Base-by-base conservation (phyloP, 2,113 vertebrate genomes). In the Cygnus buccinator region DNA sequence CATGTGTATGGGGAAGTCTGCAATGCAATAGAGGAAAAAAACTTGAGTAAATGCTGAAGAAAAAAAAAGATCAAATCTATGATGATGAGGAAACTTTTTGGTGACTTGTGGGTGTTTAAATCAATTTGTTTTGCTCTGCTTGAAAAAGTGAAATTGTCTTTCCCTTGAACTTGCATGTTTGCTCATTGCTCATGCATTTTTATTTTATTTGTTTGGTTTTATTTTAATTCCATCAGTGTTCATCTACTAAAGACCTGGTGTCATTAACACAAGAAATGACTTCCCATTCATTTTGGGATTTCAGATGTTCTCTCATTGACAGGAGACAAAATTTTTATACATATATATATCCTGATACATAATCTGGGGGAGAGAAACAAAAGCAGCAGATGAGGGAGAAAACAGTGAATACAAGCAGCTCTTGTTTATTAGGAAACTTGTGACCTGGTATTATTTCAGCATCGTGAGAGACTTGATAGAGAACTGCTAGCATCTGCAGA, bases 401-500 rank as follows among this genome's bases (percentile, higher is more conserved):
- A 95, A 78, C 59, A 80, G 57, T 68, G 75, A 95, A 48, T 73
- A 84, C 80, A 95, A 81, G 44, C 94, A 87, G 87, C 70, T 91
- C 93, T 96, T 96, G 94, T 96, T 93, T 73, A 23, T 68, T 55
- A 78, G 89, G 81, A 76, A 92, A 62, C 89, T 82, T 96, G 89
- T 95, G 96, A 96, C 92, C 94, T 44, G 80, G 90, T 87, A 28
- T 87, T 78, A 83, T 95, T 95, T 87, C 87, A 87, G 74, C 89
- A 73, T 44, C 28, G 10, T 35, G 77, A 85, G 89, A 87, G 81
- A 66, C 74, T 91, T 91, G 8, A 20, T 68, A 31, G 89, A 61
- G 93, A 96, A 79, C 70, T 95, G 95, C 95, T 95, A 22, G 58
- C 90, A 37, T 86, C 84, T 94, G 94, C 95, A 95, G 67, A 44